Evolutionary conservation across 1,140 invertebrate genomes (phyloP), one percentile per base, ranked within the genome.

Genomic region (Lucilia sericata): DNA sequence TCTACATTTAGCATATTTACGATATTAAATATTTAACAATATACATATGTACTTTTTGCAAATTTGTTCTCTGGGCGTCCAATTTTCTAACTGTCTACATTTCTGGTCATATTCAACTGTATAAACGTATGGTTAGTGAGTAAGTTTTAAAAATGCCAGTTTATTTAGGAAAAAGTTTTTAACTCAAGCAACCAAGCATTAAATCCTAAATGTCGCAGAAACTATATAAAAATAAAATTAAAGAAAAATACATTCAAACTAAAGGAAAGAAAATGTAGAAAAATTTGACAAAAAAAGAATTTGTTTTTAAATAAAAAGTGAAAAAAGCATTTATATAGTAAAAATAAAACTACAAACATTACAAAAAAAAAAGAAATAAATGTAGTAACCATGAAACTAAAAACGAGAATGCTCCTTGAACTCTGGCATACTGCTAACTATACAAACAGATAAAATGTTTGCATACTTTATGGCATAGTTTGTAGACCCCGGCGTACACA

Each of bases 131-230:
- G 13, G 55, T 60, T 7, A n/a, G 55, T 60, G 55, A n/a, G 55
- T 60, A 21, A 21, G 65, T 21, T 21, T 30, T 70, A 10, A 70
- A 70, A 19, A 70, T 60, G 19, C 65, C 65, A 70, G 65, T 70
- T n/a, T 60, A 21, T 70, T 21, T 21, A 21, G 7, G 10, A 70
- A 70, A 30, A 70, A 21, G n/a, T 70, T 70, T 70, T 70, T 70
- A 70, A 70, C 65, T 70, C 17, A 80, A 80, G 42, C 76, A 80
- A 49, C 76, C 42, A 80, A 80, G 42, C 76, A 49, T 80, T 80
- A 80, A 80, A 80, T 80, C 76, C 76, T 80, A 80, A 80, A 80
- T 80, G 76, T 80, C 76, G 76, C 76, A 80, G 19, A 49, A 25
- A 70, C 65, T 70, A 21, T 21, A 70, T 10, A 21, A 21, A 70